Evolutionary conservation across 2,888 invertebrate genomes (phyloP).

Genomic region (Proisotoma minuta): DNA sequence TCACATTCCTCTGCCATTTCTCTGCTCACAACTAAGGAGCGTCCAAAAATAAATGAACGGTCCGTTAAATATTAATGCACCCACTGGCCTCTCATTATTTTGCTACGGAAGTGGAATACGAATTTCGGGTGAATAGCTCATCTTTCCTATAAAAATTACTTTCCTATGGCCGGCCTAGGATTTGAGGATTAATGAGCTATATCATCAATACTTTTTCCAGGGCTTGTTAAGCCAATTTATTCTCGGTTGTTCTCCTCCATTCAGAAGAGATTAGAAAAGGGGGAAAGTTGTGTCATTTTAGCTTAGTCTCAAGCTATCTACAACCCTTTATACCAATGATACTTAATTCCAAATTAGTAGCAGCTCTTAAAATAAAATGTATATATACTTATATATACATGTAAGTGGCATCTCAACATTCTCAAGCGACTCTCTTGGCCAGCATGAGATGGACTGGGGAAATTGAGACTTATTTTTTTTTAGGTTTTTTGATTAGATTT

Average conservation of each 20-base stretch:
- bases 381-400: no score
- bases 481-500: not conserved
- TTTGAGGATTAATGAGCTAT: conserved; percentile 8
- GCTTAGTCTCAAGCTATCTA: not conserved
- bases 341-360: no score
- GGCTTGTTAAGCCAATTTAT: conserved; percentile 10
- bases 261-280: no score
- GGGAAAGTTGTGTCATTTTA: conserved; percentile 6
- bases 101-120: conserved; percentile 5
- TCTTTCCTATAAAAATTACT: not conserved
- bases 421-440: no score
- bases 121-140: not conserved
- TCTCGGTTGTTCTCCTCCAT: not conserved
- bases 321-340: no score
- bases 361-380: no score
- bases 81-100: conserved; percentile 8
- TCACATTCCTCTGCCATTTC: conserved; percentile 1
- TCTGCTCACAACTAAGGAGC: no score
- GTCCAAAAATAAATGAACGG: not conserved
- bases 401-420: no score
- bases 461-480: not conserved
- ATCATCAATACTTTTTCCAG: not conserved
- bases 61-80: not conserved
- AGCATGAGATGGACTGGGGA: not conserved
- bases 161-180: no score